Evolutionary conservation across 1,140 invertebrate genomes (phyloP).

Genomic region (Trichonephila clavipes): DNA sequence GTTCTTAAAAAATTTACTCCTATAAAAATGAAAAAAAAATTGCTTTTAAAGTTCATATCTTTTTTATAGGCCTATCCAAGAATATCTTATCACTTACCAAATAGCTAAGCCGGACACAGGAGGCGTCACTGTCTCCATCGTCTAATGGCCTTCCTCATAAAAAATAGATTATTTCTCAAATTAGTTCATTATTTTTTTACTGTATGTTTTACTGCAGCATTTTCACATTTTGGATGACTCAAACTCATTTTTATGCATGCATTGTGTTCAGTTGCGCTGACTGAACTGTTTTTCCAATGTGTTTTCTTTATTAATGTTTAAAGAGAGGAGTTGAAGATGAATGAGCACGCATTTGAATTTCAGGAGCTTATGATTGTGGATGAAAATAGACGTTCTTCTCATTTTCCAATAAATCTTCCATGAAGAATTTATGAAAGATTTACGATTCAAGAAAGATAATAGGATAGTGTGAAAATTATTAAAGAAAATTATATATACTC

Average conservation of each 20-base stretch:
- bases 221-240: slow-evolving; percentile 8
- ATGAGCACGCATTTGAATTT: slow-evolving; percentile 21
- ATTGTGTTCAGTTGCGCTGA: neutral
- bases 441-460: neutral
- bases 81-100: slow-evolving; percentile 97
- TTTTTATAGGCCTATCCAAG: slow-evolving; percentile 92
- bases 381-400: neutral
- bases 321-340: neutral
- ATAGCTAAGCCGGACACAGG: slow-evolving; percentile 85
- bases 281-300: slow-evolving; percentile 10
- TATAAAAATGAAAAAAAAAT: neutral
- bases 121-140: slow-evolving; percentile 39
- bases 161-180: slow-evolving; percentile 11
- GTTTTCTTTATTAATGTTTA: slow-evolving; percentile 19
- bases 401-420: neutral
- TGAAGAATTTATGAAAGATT: neutral
- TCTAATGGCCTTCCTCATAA: slow-evolving; percentile 55
- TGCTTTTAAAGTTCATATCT: neutral
- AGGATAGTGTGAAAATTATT: neutral
- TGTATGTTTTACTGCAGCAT: slow-evolving; percentile 26
- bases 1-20: neutral
- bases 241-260: neutral
- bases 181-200: slow-evolving; percentile 31
- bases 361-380: slow-evolving; percentile 40
- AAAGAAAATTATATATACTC: no score